Conservation (phyloP, 2,888 invertebrate species). For the Matsumyia berberina region DNA sequence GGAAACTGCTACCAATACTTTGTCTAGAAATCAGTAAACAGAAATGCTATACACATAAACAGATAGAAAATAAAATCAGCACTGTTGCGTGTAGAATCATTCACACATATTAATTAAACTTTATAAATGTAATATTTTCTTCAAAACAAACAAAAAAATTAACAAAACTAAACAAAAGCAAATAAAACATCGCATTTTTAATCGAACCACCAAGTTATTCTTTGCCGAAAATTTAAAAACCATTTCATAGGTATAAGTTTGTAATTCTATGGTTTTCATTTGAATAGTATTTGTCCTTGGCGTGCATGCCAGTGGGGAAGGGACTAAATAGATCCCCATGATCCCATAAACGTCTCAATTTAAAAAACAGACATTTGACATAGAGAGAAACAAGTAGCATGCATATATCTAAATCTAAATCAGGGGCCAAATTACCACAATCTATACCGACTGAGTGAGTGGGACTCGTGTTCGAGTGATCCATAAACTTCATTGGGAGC, state of each 20-base stretch:
- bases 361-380: no score
- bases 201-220: slow-evolving; percentile 24
- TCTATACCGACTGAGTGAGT: no score
- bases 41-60: slow-evolving; percentile 20
- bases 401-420: no score
- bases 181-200: slow-evolving; percentile 42
- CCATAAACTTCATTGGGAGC: no score
- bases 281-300: neutral
- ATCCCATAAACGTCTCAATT: no score
- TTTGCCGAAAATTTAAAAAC: neutral
- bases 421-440: no score
- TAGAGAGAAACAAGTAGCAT: no score
- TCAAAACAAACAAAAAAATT: slow-evolving; percentile 24
- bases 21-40: slow-evolving; percentile 19
- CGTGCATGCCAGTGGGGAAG: no score
- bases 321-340: no score
- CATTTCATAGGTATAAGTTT: neutral
- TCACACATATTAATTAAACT: slow-evolving; percentile 19
- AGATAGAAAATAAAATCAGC: slow-evolving; percentile 29
- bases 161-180: slow-evolving; percentile 1
- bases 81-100: slow-evolving; percentile 47
- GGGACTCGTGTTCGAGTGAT: no score
- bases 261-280: neutral
- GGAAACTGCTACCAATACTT: slow-evolving; percentile 17
- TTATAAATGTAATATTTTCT: slow-evolving; percentile 34